Base-by-base conservation (phyloP, 2,888 invertebrate genomes). In the Tillus elongatus region DNA sequence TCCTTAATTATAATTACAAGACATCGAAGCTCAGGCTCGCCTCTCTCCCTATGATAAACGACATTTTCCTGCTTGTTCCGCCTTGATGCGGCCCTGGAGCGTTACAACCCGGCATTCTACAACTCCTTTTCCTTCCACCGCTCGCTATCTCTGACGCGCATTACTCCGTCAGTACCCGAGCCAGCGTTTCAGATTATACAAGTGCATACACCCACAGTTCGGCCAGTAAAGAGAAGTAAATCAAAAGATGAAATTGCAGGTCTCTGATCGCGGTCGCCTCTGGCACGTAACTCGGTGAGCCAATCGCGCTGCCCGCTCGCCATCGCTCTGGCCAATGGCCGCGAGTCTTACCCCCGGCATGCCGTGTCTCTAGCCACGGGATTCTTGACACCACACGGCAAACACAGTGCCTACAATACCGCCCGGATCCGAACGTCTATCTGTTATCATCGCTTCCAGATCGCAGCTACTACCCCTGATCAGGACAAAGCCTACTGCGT, bases 181-280 rank as follows among this genome's bases (percentile, higher is more conserved):
- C n/a, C n/a, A n/a, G n/a, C n/a, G n/a, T n/a, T n/a, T n/a, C n/a
- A n/a, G n/a, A n/a, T n/a, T n/a, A n/a, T n/a, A n/a, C n/a, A n/a
- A n/a, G n/a, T 15, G 48, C 47, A 35, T 53, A 53, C 56, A 57
- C 57, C 55, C 54, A 57, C 58, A n/a, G n/a, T n/a, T n/a, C 46
- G 39, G 41, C 43, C 46, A 43, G 42, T 46, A 52, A 50, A 46
- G 48, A 47, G 57, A 57, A 58, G 60, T 60, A 60, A 62, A 61
- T 61, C 60, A 60, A 60, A 61, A 57, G 61, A 60, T 54, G 60
- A 60, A 60, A 61, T 62, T 60, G 61, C 59, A 58, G 60, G 61
- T 61, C 57, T 58, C 53, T 56, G 57, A 60, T 58, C 60, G 57
- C 53, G 55, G n/a, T 57, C 51, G 57, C 61, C 59, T 47, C 53